Conservation (phyloP, 2,797 vertebrate genomes). For the Lates japonicus region DNA sequence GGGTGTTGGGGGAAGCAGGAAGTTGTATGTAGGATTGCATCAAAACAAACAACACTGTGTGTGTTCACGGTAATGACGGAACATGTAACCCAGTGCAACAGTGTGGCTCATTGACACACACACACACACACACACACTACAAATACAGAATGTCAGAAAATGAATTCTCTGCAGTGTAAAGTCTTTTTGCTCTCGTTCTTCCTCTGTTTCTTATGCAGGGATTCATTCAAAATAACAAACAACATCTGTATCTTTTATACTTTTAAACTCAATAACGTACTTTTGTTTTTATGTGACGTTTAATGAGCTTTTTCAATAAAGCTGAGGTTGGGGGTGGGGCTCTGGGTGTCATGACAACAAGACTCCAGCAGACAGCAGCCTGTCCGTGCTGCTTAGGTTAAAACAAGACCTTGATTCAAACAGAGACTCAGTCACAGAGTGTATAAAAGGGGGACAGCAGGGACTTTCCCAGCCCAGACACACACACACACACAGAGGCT, state of each 20-base stretch:
- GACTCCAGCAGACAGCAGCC: constrained; percentile 62
- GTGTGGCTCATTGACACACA: too few relatives aligned
- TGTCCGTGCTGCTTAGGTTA: constrained; percentile 43
- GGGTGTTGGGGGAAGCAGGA: too few relatives aligned
- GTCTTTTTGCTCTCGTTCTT: background rate
- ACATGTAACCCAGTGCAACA: too few relatives aligned
- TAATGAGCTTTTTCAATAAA: too few relatives aligned
- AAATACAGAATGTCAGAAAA: background rate
- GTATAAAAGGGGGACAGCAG: constrained; percentile 46
- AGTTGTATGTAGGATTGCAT: too few relatives aligned
- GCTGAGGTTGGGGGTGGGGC: too few relatives aligned
- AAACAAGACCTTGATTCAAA: constrained; percentile 47
- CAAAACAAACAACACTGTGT: too few relatives aligned
- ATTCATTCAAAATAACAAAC: constrained; percentile 39
- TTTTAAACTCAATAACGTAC: too few relatives aligned
- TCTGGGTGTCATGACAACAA: constrained; percentile 57
- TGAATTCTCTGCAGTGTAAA: background rate
- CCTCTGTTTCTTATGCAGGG: background rate
- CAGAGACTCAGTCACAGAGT: constrained; percentile 38
- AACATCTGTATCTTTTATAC: too few relatives aligned
- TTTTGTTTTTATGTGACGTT: too few relatives aligned
- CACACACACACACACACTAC: background rate
- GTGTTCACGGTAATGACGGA: too few relatives aligned
- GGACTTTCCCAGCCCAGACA: constrained; percentile 73
- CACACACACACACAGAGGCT: constrained; percentile 27